Evolutionary conservation across 2,888 invertebrate species (phyloP), one percentile per base, ranked within the genome.

Genomic region (Eretmocerus hayati): DNA sequence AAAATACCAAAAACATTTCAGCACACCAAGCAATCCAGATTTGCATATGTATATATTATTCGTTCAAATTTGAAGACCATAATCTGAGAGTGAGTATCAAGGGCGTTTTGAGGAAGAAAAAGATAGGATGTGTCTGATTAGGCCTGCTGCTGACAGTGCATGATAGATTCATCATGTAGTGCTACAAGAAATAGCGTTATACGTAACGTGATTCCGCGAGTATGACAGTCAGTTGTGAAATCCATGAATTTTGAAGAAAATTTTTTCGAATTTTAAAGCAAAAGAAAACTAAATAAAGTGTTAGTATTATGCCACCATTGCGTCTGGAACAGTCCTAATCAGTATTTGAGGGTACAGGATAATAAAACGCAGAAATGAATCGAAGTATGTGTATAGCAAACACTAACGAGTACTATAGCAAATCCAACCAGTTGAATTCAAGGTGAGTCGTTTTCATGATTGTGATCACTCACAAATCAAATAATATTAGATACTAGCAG

Each of bases 311-410:
- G 61, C 59, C 62, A 60, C 63, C 62, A 59, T 59, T 54, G 61
- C 57, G 67, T 70, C 72, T 72, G 72, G 72, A 72, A 72, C 72
- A 72, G 69, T 69, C 71, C 72, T 69, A 72, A 72, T 72, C 71
- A 71, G 71, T 69, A 67, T 67, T 59, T 62, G 61, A 58, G 64
- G 61, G 55, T 63, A 54, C 56, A 59, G 68, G 59, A 59, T 56
- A 57, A 55, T 49, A 52, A 66, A 68, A 69, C 62, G 65, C 66
- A 69, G 63, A 60, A 66, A 67, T 60, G 54, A 13, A n/a, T n/a
- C n/a, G n/a, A n/a, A n/a, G n/a, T n/a, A n/a, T n/a, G n/a, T n/a
- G n/a, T n/a, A n/a, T n/a, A n/a, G n/a, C n/a, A n/a, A n/a, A n/a
- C n/a, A n/a, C n/a, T n/a, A n/a, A n/a, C n/a, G n/a, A n/a, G n/a